A percentile compares a stretch with the other conserved stretches of the same genome.
Evolutionary conservation across 2,888 invertebrate genomes (phyloP).

Genomic region (Taenaris catops): DNA sequence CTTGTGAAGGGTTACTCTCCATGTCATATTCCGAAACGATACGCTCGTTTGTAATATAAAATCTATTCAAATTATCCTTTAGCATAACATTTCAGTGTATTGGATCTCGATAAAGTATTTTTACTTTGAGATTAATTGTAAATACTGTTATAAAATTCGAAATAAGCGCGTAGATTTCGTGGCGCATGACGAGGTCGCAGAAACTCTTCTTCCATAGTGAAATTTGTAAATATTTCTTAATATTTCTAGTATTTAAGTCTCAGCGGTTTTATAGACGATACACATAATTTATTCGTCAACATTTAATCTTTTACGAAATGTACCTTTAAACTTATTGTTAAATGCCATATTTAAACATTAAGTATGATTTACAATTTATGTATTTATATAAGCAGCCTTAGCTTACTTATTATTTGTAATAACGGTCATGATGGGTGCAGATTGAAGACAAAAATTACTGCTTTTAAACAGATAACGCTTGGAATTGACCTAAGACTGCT

Average conservation of each 20-base stretch:
- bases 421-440: slow-evolving; percentile 54
- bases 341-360: slow-evolving; percentile 78
- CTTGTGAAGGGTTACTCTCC: slow-evolving; percentile 12
- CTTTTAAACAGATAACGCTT: slow-evolving; percentile 38
- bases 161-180: slow-evolving; percentile 56
- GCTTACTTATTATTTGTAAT: slow-evolving; percentile 44
- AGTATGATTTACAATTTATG: slow-evolving; percentile 57
- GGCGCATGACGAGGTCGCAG: slow-evolving; percentile 50
- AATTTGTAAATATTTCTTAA: slow-evolving; percentile 77
- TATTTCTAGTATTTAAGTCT: slow-evolving; percentile 53
- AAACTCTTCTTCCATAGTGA: slow-evolving; percentile 75
- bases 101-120: slow-evolving; percentile 54
- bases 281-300: slow-evolving; percentile 70
- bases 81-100: slow-evolving; percentile 39
- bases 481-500: slow-evolving; percentile 78
- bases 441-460: slow-evolving; percentile 16
- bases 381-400: slow-evolving; percentile 28
- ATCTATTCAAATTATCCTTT: slow-evolving; percentile 43
- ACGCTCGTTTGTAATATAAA: slow-evolving; percentile 32
- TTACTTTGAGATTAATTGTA: slow-evolving; percentile 66
- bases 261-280: slow-evolving; percentile 67
- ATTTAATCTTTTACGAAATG: slow-evolving; percentile 70
- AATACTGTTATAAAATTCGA: slow-evolving; percentile 68
- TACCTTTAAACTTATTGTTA: slow-evolving; percentile 72
- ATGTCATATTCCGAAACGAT: slow-evolving; percentile 26